Percentiles rank a stretch among this genome's conserved stretches.
phyloP scores from a whole-genome alignment of 2,888 invertebrate genomes.

The Perizoma flavofasciatum region DNA sequence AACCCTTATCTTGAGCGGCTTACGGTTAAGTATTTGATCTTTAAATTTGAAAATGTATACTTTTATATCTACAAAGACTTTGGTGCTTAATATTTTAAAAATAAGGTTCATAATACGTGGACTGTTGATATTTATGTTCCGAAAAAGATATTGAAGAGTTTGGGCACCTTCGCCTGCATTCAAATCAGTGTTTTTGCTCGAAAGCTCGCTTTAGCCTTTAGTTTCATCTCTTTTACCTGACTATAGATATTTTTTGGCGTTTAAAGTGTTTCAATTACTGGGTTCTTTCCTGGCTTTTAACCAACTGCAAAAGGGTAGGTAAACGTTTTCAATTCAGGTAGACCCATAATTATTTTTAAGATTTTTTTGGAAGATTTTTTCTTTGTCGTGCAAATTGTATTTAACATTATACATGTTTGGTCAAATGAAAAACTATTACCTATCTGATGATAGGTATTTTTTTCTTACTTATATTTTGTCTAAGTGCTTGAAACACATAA shows the following conservation, averaged over 20 bases:
- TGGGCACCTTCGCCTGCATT: slow-evolving; percentile 12
- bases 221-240: not conserved
- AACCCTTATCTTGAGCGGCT: slow-evolving; percentile 1
- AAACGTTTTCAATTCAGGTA: no score
- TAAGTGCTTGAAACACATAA: no score
- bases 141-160: slow-evolving; percentile 19
- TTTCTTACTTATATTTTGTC: no score
- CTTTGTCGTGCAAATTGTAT: no score
- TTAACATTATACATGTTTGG: no score
- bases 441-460: no score
- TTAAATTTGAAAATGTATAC: slow-evolving; percentile 5
- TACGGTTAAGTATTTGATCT: slow-evolving; percentile 27
- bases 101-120: slow-evolving; percentile 19
- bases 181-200: slow-evolving; percentile 18
- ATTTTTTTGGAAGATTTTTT: no score
- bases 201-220: slow-evolving; percentile 1
- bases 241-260: not conserved
- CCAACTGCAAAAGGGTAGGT: no score
- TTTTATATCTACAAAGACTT: slow-evolving; percentile 1
- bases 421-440: no score
- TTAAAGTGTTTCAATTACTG: no score
- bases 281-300: no score
- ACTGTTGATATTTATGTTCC: slow-evolving; percentile 8
- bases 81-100: slow-evolving; percentile 8
- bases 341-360: no score